These are phyloP conservation scores for Ceyx erithaca DNA, from an alignment of 2,797 vertebrate genomes.

Conservation along the genomic window DNA sequence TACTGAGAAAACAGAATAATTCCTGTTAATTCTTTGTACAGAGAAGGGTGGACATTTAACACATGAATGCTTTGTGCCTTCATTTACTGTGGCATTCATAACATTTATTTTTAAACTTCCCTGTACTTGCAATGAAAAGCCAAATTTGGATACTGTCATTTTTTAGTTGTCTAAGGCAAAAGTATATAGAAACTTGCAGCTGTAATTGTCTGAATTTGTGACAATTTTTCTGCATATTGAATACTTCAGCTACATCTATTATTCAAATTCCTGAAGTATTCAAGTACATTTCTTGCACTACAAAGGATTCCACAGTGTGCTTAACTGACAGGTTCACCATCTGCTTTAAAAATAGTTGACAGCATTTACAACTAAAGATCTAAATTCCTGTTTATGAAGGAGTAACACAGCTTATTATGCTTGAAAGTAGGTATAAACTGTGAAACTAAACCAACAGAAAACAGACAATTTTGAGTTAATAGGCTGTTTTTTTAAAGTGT, in stretches of 20 bases:
- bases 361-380: not conserved
- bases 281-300: not conserved
- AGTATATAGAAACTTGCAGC: not conserved
- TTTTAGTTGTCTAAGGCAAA: not conserved
- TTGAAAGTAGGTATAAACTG: not conserved
- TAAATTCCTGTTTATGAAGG: not conserved
- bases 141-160: not conserved
- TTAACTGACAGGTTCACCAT: not conserved
- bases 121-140: not conserved
- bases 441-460: not conserved
- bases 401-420: not conserved
- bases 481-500: not conserved
- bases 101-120: not conserved
- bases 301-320: not conserved
- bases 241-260: not conserved
- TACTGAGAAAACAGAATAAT: not conserved
- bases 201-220: not conserved
- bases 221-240: not conserved
- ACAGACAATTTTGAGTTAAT: not conserved
- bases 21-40: not conserved
- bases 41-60: not conserved
- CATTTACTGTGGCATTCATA: not conserved
- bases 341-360: constrained; percentile 11
- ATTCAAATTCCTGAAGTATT: not conserved
- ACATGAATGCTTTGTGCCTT: not conserved